phyloP scores from a whole-genome alignment of 2,888 invertebrate genomes.

The Galeopsomyia nigrocyanea region DNA sequence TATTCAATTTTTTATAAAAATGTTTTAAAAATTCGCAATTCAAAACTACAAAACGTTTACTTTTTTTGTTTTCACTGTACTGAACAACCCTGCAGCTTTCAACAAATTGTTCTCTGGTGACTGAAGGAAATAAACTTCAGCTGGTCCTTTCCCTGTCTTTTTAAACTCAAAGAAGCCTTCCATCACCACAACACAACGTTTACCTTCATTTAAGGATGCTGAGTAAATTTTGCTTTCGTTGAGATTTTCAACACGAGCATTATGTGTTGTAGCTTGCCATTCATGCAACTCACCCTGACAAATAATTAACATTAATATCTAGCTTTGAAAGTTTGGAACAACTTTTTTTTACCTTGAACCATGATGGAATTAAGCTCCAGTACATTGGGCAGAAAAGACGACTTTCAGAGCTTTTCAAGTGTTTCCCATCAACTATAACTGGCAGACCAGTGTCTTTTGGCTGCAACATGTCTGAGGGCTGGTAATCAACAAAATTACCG shows the following conservation, averaged over 20 bases:
- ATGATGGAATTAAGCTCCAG: constrained; percentile 43
- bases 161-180: constrained; percentile 45
- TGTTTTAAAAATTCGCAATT: not conserved
- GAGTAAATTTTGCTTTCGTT: constrained; percentile 40
- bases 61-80: constrained; percentile 22
- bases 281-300: constrained; percentile 33
- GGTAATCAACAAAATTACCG: constrained; percentile 29
- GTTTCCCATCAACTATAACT: constrained; percentile 42
- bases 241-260: constrained; percentile 45
- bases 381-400: constrained; percentile 43
- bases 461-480: constrained; percentile 31
- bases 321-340: no score
- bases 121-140: constrained; percentile 41
- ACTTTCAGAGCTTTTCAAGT: constrained; percentile 30
- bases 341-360: constrained; percentile 33
- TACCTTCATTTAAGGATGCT: constrained; percentile 29
- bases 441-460: constrained; percentile 41
- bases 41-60: constrained; percentile 12
- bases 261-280: constrained; percentile 39
- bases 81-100: constrained; percentile 45
- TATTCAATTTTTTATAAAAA: not conserved
- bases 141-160: constrained; percentile 22
- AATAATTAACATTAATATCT: not conserved
- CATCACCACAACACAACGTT: constrained; percentile 44
- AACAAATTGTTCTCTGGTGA: constrained; percentile 36